These are phyloP conservation scores for Pteruthius melanotis DNA, from an alignment of 2,113 vertebrate species.

Conservation along the genomic window DNA sequence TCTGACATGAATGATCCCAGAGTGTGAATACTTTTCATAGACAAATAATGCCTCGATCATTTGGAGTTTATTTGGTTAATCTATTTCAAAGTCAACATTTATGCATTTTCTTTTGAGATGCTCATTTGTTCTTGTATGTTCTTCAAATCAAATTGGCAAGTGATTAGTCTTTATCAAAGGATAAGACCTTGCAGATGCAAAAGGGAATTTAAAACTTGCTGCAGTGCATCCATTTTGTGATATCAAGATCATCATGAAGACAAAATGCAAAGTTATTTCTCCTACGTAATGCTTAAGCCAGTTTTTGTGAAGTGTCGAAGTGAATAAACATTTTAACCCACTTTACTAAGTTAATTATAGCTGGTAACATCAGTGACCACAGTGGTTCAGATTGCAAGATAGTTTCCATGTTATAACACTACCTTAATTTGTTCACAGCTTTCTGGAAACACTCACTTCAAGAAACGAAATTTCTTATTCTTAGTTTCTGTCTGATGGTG, in stretches of 20 bases:
- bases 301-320: background rate
- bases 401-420: background rate
- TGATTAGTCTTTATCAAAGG: slow-evolving; percentile 4
- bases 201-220: background rate
- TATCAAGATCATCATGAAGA: background rate
- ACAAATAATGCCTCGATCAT: background rate
- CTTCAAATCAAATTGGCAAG: background rate
- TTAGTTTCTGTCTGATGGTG: background rate
- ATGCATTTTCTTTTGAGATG: background rate
- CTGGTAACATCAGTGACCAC: background rate
- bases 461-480: background rate
- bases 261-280: background rate
- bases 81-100: background rate
- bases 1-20: background rate
- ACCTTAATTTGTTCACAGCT: background rate
- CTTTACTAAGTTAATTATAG: slow-evolving; percentile 4
- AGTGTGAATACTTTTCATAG: background rate
- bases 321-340: background rate
- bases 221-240: background rate
- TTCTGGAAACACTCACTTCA: slow-evolving; percentile 25
- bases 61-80: background rate
- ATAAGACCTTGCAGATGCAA: background rate
- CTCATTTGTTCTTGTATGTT: background rate
- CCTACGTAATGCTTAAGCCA: background rate
- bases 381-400: background rate